Evolutionary conservation across 2,888 invertebrate genomes (phyloP), one percentile per base, ranked within the genome.

Genomic region (Macaria notata): DNA sequence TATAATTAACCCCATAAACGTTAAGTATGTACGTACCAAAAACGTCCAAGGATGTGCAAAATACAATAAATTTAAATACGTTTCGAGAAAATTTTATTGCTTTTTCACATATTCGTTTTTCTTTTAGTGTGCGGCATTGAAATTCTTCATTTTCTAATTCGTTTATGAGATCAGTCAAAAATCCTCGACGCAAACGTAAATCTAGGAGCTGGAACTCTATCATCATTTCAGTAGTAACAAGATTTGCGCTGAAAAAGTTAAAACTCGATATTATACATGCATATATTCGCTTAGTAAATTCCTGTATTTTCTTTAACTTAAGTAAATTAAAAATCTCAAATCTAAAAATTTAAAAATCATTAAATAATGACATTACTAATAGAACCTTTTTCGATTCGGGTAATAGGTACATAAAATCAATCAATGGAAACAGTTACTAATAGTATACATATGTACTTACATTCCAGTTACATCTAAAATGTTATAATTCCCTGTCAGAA

Each of bases 401-500:
- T 19, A 19, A 19, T 19, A n/a, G n/a, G n/a, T n/a, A 19, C 19
- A 19, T 19, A 19, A 19, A 19, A 19, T 36, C 33, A 6, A 36
- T 3, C 5, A 36, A 6, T 4, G 1, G 1, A 36, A 36, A 36
- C 3, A 7, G 5, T 36, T 36, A 36, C 41, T 41, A 8, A 4
- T 4, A 4, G 4, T 4, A 41, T 41, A n/a, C 41, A 8, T 8
- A 7, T 42, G 19, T 19, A 78, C 84, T 79, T 67, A 85, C 84
- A 76, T 75, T 3, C 76, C 72, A 55, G 77, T 79, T 2, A 79
- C 70, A 60, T 76, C 76, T 54, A 80, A 76, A 59, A 85, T 73
- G 54, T 79, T 72, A 42, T 70, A 71, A 33, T 75, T 63, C 3
- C 75, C 76, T 2, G 76, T 70, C n/a, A 61, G 39, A 8, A 81